Conservation (phyloP, 2,888 invertebrate species). For the Amiota communis region DNA sequence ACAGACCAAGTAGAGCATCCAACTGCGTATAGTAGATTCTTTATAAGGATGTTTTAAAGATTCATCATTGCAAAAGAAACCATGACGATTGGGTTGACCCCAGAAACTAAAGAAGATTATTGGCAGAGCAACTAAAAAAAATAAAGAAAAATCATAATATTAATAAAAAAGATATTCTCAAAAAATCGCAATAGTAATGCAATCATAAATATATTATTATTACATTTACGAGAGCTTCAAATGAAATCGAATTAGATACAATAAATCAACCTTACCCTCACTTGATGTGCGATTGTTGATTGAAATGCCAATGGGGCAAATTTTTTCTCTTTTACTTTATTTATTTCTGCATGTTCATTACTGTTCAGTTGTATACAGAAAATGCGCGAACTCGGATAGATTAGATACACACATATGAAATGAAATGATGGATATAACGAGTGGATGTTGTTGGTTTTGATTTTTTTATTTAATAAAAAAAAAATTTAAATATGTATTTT, state of each 20-base stretch:
- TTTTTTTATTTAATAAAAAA: conserved; percentile 48
- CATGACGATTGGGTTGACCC: conserved; percentile 85
- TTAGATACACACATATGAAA: too few species aligned
- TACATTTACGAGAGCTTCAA: conserved; percentile 34
- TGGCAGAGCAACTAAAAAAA: conserved; percentile 83
- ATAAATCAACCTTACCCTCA: conserved; percentile 58
- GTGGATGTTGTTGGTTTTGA: background rate
- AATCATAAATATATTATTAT: conserved; percentile 26
- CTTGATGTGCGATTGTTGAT: conserved; percentile 58
- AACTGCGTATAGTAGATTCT: conserved; percentile 85
- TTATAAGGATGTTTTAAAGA: conserved; percentile 90
- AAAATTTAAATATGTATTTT: conserved; percentile 15
- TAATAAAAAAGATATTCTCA: too few species aligned
- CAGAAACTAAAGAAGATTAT: conserved; percentile 82
- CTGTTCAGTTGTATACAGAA: too few species aligned
- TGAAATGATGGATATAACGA: background rate
- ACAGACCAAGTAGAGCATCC: conserved; percentile 84
- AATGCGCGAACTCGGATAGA: too few species aligned
- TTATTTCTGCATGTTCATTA: conserved; percentile 39
- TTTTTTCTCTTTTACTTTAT: conserved; percentile 31
- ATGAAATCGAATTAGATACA: conserved; percentile 60
- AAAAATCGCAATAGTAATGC: background rate
- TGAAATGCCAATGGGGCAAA: conserved; percentile 7
- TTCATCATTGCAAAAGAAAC: conserved; percentile 97
- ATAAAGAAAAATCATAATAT: conserved; percentile 15